These are phyloP conservation scores for Whitmania pigra DNA, from an alignment of 1,140 invertebrate species.

Conservation along the genomic window DNA sequence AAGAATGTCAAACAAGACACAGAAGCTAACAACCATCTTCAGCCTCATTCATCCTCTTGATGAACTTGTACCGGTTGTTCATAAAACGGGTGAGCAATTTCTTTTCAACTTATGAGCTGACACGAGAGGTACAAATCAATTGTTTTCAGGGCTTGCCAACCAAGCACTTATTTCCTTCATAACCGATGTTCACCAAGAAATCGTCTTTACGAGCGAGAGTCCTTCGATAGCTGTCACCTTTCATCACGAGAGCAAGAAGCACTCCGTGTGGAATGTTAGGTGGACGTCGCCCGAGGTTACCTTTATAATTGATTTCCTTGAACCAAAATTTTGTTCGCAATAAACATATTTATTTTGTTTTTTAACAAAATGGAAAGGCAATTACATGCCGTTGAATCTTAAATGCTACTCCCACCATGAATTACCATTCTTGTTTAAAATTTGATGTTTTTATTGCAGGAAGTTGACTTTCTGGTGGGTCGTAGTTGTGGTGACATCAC, in stretches of 20 bases:
- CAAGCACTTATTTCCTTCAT: conserved; percentile 44
- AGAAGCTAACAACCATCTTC: conserved; percentile 56
- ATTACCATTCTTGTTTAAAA: too few relatives aligned
- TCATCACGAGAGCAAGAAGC: conserved; percentile 58
- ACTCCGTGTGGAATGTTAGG: conserved; percentile 68
- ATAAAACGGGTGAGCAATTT: conserved; percentile 23
- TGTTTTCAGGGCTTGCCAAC: conserved; percentile 17
- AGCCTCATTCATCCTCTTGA: conserved; percentile 74
- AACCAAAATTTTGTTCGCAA: not conserved
- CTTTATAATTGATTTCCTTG: conserved; percentile 22
- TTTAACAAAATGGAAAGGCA: too few relatives aligned
- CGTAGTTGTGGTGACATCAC: too few relatives aligned
- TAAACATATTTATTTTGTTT: too few relatives aligned
- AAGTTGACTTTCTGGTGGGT: too few relatives aligned
- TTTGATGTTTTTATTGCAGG: not conserved
- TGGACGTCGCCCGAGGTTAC: conserved; percentile 58
- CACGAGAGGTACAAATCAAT: not conserved
- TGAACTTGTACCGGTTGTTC: conserved; percentile 69
- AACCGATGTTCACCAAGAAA: conserved; percentile 49
- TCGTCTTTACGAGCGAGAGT: conserved; percentile 53
- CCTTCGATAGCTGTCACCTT: conserved; percentile 61
- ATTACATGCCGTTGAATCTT: too few relatives aligned
- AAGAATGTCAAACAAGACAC: conserved; percentile 20
- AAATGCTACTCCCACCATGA: too few relatives aligned
- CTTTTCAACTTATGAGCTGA: not conserved